Evolutionary conservation across 2,888 invertebrate genomes (phyloP), one percentile per base, ranked within the genome.

Genomic region (Drosophila percnosoma): DNA sequence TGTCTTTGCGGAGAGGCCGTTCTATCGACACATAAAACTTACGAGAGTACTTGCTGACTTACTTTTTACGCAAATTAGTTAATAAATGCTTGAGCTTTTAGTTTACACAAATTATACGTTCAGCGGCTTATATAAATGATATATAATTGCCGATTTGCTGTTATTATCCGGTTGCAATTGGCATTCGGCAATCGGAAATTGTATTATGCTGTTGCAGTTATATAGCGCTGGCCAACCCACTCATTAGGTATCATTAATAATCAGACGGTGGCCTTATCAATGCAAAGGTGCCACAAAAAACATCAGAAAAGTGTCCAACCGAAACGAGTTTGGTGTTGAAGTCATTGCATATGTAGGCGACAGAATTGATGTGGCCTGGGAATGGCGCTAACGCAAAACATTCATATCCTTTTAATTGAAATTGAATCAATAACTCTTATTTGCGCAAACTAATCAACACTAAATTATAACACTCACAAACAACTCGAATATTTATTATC

Each of bases 341-440:
- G 63, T 74, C 73, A 40, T 75, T 70, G 29, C 53, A 63, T 64
- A 65, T 57, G 68, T 57, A 38, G 62, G 66, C 51, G 53, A 49
- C 51, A 48, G 57, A 31, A 65, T 29, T 62, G 71, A 71, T 55
- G 48, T 70, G 76, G 63, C 31, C 42, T 60, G 58, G 48, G 57
- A 68, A 53, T 67, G 83, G 83, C 75, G 84, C 80, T 78, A 76
- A 75, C 62, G 64, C 64, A 72, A 75, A 80, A 79, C 87, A 89
- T 87, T 81, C 89, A 82, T 89, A 89, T 88, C 89, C 89, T 88
- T 88, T 88, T 88, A 89, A 88, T 89, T 88, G 89, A 88, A 88
- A 88, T 87, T 80, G 87, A 84, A 84, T 83, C 83, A 82, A 87
- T 87, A 87, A 87, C 79, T 87, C 87, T 89, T 84, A 87, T 87